Conservation (phyloP, 2,888 invertebrate species). For the Tridacna crocea region DNA sequence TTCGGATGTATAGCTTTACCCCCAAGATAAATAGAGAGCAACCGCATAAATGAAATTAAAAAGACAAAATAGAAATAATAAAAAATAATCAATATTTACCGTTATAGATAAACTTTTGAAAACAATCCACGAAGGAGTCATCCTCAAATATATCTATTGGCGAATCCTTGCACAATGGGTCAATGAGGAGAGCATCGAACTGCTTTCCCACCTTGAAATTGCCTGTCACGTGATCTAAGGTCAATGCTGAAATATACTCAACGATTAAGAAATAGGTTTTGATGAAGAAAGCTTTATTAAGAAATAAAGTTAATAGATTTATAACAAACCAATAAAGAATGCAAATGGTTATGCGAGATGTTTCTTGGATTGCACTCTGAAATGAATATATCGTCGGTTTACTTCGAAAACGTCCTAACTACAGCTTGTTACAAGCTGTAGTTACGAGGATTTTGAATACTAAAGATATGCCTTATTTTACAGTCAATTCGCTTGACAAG, state of each 20-base stretch:
- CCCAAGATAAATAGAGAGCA: no score
- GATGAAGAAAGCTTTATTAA: neutral
- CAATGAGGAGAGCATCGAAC: slow-evolving; percentile 93
- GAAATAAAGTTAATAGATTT: neutral
- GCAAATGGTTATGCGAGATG: neutral
- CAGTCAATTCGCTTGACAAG: no score
- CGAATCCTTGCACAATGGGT: slow-evolving; percentile 86
- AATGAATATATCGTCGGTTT: no score
- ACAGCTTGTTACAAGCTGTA: no score
- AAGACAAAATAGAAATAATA: no score
- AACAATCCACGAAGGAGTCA: slow-evolving; percentile 69
- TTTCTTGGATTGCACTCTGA: no score
- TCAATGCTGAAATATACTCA: slow-evolving; percentile 87
- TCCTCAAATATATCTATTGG: slow-evolving; percentile 74
- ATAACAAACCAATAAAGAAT: neutral
- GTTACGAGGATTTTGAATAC: no score
- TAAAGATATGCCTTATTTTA: no score
- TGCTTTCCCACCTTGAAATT: slow-evolving; percentile 92
- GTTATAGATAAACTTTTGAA: slow-evolving; percentile 78
- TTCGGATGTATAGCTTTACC: no score
- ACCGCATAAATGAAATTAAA: no score
- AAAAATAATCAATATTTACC: slow-evolving; percentile 63
- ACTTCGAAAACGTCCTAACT: no score
- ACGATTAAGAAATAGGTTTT: neutral
- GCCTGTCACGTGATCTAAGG: slow-evolving; percentile 90